Percentiles rank a stretch among this genome's conserved stretches.
Conservation (phyloP, 2,113 vertebrate species). For the Mugil cephalus region DNA sequence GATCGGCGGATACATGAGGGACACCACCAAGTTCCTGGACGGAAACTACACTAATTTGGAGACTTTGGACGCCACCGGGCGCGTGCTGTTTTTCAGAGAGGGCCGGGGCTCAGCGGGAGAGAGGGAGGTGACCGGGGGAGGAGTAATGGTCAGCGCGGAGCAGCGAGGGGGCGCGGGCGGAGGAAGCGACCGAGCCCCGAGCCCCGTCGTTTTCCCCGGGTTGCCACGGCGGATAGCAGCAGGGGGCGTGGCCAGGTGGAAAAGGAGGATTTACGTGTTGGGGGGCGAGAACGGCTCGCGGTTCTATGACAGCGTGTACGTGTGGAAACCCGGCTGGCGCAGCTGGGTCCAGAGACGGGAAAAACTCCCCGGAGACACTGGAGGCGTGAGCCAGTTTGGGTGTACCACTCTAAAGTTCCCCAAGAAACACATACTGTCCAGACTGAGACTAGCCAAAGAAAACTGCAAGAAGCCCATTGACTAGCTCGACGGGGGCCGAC, state of each 20-base stretch:
- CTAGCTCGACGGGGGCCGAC: conserved; percentile 29
- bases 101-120: conserved; percentile 81
- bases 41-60: conserved; percentile 84
- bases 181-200: conserved; percentile 82
- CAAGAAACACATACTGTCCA: conserved; percentile 86
- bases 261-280: conserved; percentile 86
- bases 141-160: conserved; percentile 60
- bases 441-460: conserved; percentile 82
- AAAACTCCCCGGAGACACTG: conserved; percentile 84
- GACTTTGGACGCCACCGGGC: conserved; percentile 85
- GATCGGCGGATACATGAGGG: conserved; percentile 86
- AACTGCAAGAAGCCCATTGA: conserved; percentile 72
- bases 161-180: conserved; percentile 67
- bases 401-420: conserved; percentile 87
- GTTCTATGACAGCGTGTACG: conserved; percentile 87
- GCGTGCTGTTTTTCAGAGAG: conserved; percentile 86
- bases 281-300: conserved; percentile 85
- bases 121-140: conserved; percentile 74
- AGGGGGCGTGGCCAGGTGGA: conserved; percentile 86
- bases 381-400: conserved; percentile 86
- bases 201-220: conserved; percentile 85
- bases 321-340: conserved; percentile 88
- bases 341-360: conserved; percentile 88
- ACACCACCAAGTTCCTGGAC: conserved; percentile 84
- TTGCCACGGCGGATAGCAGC: conserved; percentile 84